A percentile compares a stretch with the other conserved stretches of the same genome.
These are phyloP conservation scores for Epicampocera succincta DNA, from an alignment of 2,888 invertebrate species.

Conservation along the genomic window DNA sequence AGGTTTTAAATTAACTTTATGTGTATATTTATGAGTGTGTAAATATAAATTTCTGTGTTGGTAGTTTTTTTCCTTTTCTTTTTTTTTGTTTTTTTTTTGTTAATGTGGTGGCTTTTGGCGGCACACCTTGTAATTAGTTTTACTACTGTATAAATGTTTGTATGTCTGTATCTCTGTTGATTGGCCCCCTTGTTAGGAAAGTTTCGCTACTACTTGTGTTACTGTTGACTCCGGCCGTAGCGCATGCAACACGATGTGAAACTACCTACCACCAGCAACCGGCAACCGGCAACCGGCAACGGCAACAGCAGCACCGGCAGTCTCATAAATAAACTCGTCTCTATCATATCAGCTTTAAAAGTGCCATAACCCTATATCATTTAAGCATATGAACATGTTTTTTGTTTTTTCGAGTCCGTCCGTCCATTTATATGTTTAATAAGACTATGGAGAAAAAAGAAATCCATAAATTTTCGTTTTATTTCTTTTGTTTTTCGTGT, in stretches of 20 bases:
- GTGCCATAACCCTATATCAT: slow-evolving; percentile 63
- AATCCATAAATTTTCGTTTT: slow-evolving; percentile 76
- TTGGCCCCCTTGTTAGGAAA: slow-evolving; percentile 57
- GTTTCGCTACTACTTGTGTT: slow-evolving; percentile 48
- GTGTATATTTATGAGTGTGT: slow-evolving; percentile 15
- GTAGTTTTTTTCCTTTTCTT: not conserved
- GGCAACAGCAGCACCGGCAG: slow-evolving; percentile 55
- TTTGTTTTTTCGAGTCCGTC: not conserved
- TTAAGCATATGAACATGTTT: slow-evolving; percentile 44
- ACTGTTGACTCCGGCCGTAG: not conserved
- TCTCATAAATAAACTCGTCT: slow-evolving; percentile 68
- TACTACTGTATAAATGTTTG: slow-evolving; percentile 71
- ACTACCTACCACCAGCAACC: slow-evolving; percentile 30
- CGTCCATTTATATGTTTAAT: slow-evolving; percentile 42
- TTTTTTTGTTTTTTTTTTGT: not conserved
- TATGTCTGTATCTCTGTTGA: slow-evolving; percentile 47
- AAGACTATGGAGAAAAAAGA: slow-evolving; percentile 68
- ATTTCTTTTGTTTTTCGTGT: slow-evolving; percentile 72
- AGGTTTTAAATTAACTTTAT: slow-evolving; percentile 5
- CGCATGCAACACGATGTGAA: slow-evolving; percentile 30
- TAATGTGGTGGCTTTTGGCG: slow-evolving; percentile 62
- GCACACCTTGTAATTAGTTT: slow-evolving; percentile 77
- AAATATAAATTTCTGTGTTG: not conserved
- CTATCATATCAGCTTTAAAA: slow-evolving; percentile 63
- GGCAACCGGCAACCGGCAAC: slow-evolving; percentile 16